Percentiles rank a stretch among this genome's conserved stretches.
Conservation (phyloP, 2,888 invertebrate genomes). For the Drosophila anomalata region DNA sequence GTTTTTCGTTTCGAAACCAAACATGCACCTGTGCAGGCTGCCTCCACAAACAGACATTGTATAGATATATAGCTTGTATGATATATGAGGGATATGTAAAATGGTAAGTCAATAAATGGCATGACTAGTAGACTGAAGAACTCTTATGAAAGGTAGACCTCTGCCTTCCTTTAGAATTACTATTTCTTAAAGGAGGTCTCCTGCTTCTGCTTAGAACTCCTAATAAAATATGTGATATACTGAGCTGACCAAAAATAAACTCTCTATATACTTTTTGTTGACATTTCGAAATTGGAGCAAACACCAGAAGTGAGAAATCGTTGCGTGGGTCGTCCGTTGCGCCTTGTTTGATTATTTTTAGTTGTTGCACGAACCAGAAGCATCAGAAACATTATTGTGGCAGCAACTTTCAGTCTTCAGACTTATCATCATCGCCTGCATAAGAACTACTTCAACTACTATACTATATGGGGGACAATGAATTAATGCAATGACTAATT, state of each 20-base stretch:
- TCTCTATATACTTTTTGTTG: conserved; percentile 37
- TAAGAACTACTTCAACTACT: too few species aligned
- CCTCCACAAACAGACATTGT: conserved; percentile 31
- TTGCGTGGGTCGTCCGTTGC: conserved; percentile 73
- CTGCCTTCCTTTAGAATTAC: too few species aligned
- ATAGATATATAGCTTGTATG: neutral
- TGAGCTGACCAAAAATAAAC: conserved; percentile 34
- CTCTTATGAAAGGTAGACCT: neutral
- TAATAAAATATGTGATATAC: conserved; percentile 9
- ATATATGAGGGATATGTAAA: conserved; percentile 13
- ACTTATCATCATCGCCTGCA: conserved; percentile 23
- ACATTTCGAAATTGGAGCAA: conserved; percentile 75
- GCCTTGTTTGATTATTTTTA: conserved; percentile 53
- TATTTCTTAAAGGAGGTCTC: conserved; percentile 17
- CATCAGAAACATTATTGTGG: neutral
- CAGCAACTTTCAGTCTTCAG: conserved; percentile 3
- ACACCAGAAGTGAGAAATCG: conserved; percentile 35
- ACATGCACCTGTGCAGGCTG: conserved; percentile 63
- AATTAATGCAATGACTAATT: conserved; percentile 62
- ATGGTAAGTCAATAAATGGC: conserved; percentile 38
- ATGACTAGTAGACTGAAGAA: conserved; percentile 1
- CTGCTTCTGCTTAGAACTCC: neutral
- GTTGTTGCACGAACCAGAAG: conserved; percentile 52
- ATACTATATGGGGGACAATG: conserved; percentile 15
- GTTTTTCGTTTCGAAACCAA: conserved; percentile 52